Base-by-base conservation (phyloP, 2,888 invertebrate species). In the Drosophila diplacantha region DNA sequence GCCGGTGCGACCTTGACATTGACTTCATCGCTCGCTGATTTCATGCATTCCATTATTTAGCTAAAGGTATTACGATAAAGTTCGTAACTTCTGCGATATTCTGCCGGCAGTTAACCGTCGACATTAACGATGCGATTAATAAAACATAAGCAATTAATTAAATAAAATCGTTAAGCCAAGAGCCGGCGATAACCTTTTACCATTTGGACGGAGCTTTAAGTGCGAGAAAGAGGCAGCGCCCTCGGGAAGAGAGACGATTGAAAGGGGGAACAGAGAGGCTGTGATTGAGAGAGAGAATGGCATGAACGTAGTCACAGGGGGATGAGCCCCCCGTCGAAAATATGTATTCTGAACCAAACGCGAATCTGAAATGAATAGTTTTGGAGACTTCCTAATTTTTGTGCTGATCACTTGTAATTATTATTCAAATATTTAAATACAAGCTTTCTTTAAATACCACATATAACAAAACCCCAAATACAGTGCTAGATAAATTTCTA, bases 61-160 rank as follows among this genome's bases (percentile, higher is more conserved):
- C 26, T 18, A n/a, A 14, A 44, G 5, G n/a, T 54, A 18, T 35
- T 26, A 20, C 26, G 24, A 53, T 52, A 34, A 43, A 32, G n/a
- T 24, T 26, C 2, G 20, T 26, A 20, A 12, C 12, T 26, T 38
- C 24, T 18, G 38, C 20, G 18, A 16, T 32, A 59, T 49, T 58
- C 51, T 44, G 16, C 20, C 29, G 43, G 43, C 43, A 44, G 12
- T 29, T 18, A 18, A 12, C 18, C 26, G 44, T 11, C 31, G 37
- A 35, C 24, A 34, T 58, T 51, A 46, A 62, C 38, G 35, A 50
- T 55, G 64, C 52, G 60, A 68, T 73, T 69, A 71, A 71, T 61
- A 55, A 64, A 54, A 58, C 63, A 35, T 22, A 31, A 50, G 49
- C 72, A 75, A 75, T 81, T 81, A 81, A 73, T 78, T 75, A 67